Conservation (phyloP, 53 echinoderm and acorn worm species). For the Temnopleurus reevesii region DNA sequence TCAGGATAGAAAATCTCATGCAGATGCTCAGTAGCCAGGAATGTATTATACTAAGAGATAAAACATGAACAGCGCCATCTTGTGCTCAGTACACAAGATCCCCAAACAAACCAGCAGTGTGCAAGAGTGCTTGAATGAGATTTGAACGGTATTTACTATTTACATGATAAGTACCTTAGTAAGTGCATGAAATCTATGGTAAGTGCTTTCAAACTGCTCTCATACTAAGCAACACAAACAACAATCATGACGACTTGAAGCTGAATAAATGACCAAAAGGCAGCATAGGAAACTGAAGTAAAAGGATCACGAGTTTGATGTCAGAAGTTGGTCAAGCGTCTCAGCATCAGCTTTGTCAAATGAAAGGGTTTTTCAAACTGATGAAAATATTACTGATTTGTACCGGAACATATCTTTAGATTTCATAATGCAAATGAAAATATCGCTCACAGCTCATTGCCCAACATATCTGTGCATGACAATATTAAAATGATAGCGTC, state of each 20-base stretch:
- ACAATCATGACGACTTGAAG: not conserved
- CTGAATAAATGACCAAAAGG: not conserved
- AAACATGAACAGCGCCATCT: conserved; percentile 8
- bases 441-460: no score
- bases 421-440: no score
- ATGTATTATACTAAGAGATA: not conserved
- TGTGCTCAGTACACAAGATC: not conserved
- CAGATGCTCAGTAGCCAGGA: no score
- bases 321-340: no score
- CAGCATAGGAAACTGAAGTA: not conserved
- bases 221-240: not conserved
- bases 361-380: no score
- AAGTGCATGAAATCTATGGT: no score
- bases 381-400: no score
- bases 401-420: no score
- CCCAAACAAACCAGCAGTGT: not conserved
- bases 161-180: not conserved
- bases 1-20: no score
- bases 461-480: no score
- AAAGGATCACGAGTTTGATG: not conserved
- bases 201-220: not conserved
- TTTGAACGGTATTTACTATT: not conserved
- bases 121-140: not conserved
- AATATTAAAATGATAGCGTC: no score
- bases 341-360: no score